Evolutionary conservation across 2,797 vertebrate genomes (phyloP).

Genomic region (Dendrocincla tyrannina): DNA sequence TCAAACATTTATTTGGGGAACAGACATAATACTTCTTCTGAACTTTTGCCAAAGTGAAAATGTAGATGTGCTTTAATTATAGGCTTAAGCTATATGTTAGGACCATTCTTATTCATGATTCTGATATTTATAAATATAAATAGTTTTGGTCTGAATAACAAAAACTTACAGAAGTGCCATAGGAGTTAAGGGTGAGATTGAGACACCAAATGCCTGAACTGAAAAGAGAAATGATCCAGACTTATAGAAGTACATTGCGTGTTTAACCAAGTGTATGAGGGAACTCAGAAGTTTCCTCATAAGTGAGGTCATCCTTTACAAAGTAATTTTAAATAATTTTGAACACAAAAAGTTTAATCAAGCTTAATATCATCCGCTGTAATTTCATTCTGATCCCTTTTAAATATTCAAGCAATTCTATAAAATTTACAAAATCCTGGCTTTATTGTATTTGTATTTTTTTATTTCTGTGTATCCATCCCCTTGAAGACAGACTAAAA

Average conservation of each 20-base stretch:
- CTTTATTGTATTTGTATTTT: neutral
- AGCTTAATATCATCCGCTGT: neutral
- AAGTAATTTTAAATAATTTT: neutral
- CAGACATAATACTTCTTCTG: neutral
- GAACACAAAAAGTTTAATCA: neutral
- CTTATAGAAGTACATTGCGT: neutral
- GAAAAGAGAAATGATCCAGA: neutral
- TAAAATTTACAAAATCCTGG: neutral
- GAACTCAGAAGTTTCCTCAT: neutral
- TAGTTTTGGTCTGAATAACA: neutral
- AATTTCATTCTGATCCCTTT: neutral
- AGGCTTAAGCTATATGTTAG: neutral
- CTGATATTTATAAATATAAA: neutral
- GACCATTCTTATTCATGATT: neutral
- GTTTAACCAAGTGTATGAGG: neutral
- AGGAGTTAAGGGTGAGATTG: neutral
- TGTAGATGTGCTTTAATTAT: neutral
- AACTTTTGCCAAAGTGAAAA: neutral
- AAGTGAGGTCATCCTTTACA: neutral
- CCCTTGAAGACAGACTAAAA: neutral
- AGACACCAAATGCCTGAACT: neutral
- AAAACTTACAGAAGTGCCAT: neutral
- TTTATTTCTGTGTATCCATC: neutral
- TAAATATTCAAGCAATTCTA: neutral
- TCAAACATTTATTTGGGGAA: neutral